A percentile compares a stretch with the other conserved stretches of the same genome.
phyloP scores from a whole-genome alignment of 1,140 invertebrate genomes.

The Lycorma delicatula region DNA sequence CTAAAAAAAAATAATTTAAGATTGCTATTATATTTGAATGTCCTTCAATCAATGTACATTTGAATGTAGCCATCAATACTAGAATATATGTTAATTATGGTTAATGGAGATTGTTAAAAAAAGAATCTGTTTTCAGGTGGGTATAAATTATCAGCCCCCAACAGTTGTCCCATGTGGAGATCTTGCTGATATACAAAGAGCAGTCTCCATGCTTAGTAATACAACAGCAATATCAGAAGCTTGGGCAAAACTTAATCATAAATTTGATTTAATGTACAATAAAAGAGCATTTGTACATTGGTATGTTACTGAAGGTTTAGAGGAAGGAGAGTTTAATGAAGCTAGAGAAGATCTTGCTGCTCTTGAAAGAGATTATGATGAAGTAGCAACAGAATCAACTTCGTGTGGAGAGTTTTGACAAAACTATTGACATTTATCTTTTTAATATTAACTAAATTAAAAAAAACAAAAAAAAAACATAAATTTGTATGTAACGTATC shows the following conservation, averaged over 20 bases:
- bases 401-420: conserved; percentile 60
- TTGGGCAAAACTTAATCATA: conserved; percentile 56
- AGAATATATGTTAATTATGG: no score
- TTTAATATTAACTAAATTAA: no score
- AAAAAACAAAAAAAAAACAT: no score
- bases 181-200: background rate
- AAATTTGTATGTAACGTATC: no score
- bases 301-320: conserved; percentile 68
- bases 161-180: conserved; percentile 21
- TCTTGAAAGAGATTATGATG: conserved; percentile 58
- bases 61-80: no score
- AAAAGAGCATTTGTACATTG: conserved; percentile 72
- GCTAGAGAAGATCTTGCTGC: conserved; percentile 68
- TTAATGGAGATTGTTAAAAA: no score
- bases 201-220: conserved; percentile 2
- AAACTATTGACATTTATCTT: no score
- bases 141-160: background rate
- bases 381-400: conserved; percentile 54
- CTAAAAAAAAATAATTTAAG: no score
- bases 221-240: conserved; percentile 32
- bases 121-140: background rate
- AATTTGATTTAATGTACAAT: conserved; percentile 74
- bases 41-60: no score
- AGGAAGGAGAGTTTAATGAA: conserved; percentile 67
- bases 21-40: no score